Base-by-base conservation (phyloP, 2,888 invertebrate genomes). In the Tetranychus truncatus region DNA sequence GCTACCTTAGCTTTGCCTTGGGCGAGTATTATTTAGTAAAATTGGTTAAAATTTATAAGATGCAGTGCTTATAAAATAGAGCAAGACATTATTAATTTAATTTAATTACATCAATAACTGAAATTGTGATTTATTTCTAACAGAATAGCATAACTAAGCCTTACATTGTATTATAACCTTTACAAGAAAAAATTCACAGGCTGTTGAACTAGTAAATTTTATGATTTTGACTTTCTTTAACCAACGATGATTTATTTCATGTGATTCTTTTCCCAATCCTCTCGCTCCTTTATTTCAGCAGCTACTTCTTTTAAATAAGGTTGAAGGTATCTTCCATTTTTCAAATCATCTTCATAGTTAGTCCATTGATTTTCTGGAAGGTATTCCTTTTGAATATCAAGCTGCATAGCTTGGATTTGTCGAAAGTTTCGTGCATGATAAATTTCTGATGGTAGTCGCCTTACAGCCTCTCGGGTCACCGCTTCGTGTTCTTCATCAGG, bases 281-380 rank as follows among this genome's bases (percentile, higher is more conserved):
- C 74, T 66, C 75, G 75, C 55, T 77, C 77, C 44, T 75, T 73
- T 72, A 34, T 44, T 66, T 77, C 77, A 6, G 21, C 71, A 21
- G 34, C 8, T n/a, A 77, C 75, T 65, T 77, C 75, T 34, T 72
- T 45, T 44, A 77, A 34, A 66, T 77, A 77, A 20, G 77, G 76
- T 66, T 77, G 75, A 18, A 77, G 71, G 34, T 75, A 77, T 24
- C 73, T 55, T n/a, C 77, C 77, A 72, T 77, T 77, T 4, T 66
- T 74, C 20, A 65, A 34, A 21, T 77, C 76, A 66, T 77, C 77
- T 71, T 77, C 77, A 73, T 74, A 77, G 15, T 71, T 72, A n/a
- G 73, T 66, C 73, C 72, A 73, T 55, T 77, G 45, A 9, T 75
- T 73, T 69, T 67, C 18, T 11, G 77, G 77, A 21, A 77, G 45